Percentiles rank a stretch among this genome's conserved stretches.
Conservation (phyloP, 2,113 vertebrate genomes). For the Caracal caracal region DNA sequence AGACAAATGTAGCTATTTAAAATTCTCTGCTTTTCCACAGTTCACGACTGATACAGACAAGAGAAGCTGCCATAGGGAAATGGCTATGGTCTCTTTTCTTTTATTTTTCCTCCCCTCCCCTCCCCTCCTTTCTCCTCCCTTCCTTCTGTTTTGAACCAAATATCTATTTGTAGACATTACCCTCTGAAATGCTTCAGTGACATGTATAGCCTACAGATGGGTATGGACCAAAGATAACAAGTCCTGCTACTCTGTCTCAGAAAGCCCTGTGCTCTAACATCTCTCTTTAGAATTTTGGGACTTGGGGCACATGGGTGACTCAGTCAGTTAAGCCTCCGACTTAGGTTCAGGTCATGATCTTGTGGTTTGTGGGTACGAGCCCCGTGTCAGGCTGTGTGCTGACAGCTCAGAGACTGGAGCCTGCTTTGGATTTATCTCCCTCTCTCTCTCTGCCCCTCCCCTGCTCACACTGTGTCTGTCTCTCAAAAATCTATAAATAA, state of each 20-base stretch:
- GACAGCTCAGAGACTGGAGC: no score
- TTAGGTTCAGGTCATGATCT: no score
- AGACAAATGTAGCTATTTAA: neutral
- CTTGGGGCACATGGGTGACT: no score
- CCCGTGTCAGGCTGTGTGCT: no score
- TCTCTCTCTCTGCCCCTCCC: no score
- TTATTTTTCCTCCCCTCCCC: no score
- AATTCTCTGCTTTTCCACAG: neutral
- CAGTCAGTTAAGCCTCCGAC: no score
- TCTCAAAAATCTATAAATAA: no score
- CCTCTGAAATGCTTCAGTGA: neutral
- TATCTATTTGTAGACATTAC: neutral
- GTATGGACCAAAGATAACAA: neutral
- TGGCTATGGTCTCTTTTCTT: neutral
- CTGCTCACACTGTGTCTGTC: no score
- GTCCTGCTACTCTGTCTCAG: neutral
- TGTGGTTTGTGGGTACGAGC: no score
- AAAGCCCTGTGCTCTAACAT: neutral
- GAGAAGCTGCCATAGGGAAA: neutral
- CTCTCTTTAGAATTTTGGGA: neutral
- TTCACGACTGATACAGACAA: neutral
- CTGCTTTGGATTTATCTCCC: no score
- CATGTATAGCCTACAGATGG: neutral
- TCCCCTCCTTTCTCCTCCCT: neutral
- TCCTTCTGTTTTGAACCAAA: neutral